Percentiles rank a stretch among this genome's conserved stretches.
phyloP scores from a whole-genome alignment of 2,888 invertebrate species.

The Spilosoma lubricipeda region DNA sequence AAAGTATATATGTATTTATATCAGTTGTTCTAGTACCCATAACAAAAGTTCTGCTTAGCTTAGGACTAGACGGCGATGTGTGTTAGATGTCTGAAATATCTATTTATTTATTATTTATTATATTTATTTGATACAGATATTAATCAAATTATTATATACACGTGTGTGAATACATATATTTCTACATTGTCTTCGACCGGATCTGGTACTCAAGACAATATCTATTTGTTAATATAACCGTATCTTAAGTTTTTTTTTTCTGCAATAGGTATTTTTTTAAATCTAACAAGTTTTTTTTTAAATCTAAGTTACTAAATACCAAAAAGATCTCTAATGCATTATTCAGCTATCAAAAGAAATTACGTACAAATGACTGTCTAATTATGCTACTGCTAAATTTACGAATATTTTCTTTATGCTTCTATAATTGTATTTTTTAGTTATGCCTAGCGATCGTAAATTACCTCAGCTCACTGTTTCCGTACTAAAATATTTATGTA shows the following conservation, averaged over 20 bases:
- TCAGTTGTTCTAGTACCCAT: too few species aligned
- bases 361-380: background rate
- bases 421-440: background rate
- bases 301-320: background rate
- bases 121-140: background rate
- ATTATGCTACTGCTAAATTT: background rate
- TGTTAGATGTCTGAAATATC: too few species aligned
- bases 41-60: too few species aligned
- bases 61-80: too few species aligned
- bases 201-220: background rate
- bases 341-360: background rate
- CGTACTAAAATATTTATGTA: conserved; percentile 16
- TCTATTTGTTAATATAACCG: background rate
- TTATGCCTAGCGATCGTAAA: conserved; percentile 12
- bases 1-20: too few species aligned
- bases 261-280: background rate
- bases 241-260: background rate
- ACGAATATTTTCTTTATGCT: background rate
- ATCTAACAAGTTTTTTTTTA: background rate
- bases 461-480: background rate
- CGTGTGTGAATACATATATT: background rate
- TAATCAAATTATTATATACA: background rate
- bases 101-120: too few species aligned
- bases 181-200: background rate
- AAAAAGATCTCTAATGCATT: background rate